Percentiles rank a stretch among this genome's conserved stretches.
Evolutionary conservation across 2,888 invertebrate genomes (phyloP).

Genomic region (Choreutis nemorana): DNA sequence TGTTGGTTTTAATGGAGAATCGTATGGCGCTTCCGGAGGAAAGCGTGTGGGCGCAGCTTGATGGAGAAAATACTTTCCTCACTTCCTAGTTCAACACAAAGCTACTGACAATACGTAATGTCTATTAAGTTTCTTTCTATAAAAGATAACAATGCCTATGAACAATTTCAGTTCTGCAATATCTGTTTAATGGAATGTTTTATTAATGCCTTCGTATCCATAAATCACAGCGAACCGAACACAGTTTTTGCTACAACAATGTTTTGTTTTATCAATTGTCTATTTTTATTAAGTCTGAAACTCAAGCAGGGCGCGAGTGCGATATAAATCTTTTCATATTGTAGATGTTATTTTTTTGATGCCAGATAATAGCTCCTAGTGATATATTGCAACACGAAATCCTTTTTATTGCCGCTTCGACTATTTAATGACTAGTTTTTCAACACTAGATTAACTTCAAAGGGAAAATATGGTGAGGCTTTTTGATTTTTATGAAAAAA

Average conservation of each 20-base stretch:
- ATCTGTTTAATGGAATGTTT: no score
- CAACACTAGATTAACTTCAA: conserved; percentile 38
- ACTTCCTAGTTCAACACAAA: not conserved
- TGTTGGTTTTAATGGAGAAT: conserved; percentile 41
- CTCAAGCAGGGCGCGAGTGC: conserved; percentile 18
- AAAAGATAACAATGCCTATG: no score
- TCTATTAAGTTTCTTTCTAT: conserved; percentile 5
- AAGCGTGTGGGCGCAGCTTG: conserved; percentile 21
- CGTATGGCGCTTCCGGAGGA: conserved; percentile 41
- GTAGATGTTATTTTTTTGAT: conserved; percentile 34
- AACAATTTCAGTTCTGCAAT: no score
- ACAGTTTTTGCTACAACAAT: conserved; percentile 15
- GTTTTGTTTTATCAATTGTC: conserved; percentile 22
- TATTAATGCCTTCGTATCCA: no score
- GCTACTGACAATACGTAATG: not conserved
- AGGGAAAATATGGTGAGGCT: conserved; percentile 16
- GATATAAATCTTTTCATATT: conserved; percentile 32
- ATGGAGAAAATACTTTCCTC: conserved; percentile 7
- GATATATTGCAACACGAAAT: conserved; percentile 38
- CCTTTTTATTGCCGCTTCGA: conserved; percentile 33
- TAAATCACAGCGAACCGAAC: no score
- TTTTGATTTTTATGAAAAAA: no score
- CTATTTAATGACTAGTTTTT: conserved; percentile 39
- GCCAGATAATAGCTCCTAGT: conserved; percentile 34
- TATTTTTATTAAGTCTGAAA: conserved; percentile 22